A percentile compares a stretch with the other conserved stretches of the same genome.
These are phyloP conservation scores for Elymnias hypermnestra DNA, from an alignment of 1,140 invertebrate genomes.

Conservation along the genomic window DNA sequence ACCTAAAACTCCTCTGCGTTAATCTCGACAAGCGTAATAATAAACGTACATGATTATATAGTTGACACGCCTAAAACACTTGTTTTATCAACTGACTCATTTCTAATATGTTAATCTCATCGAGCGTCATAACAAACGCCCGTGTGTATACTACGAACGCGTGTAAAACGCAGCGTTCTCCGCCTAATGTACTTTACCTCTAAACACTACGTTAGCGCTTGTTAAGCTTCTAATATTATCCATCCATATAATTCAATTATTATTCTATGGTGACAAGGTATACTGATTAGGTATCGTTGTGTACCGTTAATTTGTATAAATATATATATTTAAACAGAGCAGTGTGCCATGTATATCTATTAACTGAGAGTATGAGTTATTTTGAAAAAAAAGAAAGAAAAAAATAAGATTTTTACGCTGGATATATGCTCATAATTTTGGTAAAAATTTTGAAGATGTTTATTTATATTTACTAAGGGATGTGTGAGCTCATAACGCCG, in stretches of 20 bases:
- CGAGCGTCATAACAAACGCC: too few relatives aligned
- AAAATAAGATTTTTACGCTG: constrained; percentile 67
- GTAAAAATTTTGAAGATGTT: constrained; percentile 69
- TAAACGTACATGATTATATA: too few relatives aligned
- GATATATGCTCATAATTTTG: constrained; percentile 74
- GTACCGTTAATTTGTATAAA: constrained; percentile 56
- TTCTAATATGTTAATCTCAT: too few relatives aligned
- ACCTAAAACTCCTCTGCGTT: too few relatives aligned
- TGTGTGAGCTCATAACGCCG: constrained; percentile 26
- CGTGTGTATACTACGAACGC: too few relatives aligned
- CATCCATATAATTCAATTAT: constrained; percentile 76
- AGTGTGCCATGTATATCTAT: constrained; percentile 73
- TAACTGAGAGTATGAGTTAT: constrained; percentile 67
- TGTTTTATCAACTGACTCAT: too few relatives aligned
- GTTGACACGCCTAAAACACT: too few relatives aligned
- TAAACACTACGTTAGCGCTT: constrained; percentile 52
- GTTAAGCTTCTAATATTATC: constrained; percentile 72
- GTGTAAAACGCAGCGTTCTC: too few relatives aligned
- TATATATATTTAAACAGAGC: constrained; percentile 66
- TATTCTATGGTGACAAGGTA: constrained; percentile 74
- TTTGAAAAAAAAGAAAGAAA: constrained; percentile 48
- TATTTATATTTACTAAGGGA: constrained; percentile 66
- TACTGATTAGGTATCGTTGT: constrained; percentile 60
- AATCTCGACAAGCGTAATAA: too few relatives aligned
- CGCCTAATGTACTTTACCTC: not conserved